These are phyloP conservation scores for Alethe diademata DNA, from an alignment of 2,113 vertebrate genomes.

Conservation along the genomic window DNA sequence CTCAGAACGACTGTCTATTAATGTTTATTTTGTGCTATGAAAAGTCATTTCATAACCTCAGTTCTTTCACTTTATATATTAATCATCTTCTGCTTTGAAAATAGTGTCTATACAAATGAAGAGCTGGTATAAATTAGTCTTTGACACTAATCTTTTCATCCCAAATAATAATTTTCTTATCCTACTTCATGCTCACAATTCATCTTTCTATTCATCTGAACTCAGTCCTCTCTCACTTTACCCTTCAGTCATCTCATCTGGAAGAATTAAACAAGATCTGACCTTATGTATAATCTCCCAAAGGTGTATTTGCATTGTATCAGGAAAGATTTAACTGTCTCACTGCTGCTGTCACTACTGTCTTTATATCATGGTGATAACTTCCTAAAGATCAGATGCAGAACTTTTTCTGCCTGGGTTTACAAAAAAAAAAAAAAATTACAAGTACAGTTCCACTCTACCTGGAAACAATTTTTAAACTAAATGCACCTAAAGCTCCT, in stretches of 20 bases:
- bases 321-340: not conserved
- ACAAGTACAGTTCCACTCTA: not conserved
- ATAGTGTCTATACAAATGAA: not conserved
- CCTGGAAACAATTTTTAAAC: not conserved
- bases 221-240: not conserved
- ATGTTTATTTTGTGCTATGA: not conserved
- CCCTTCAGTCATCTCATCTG: not conserved
- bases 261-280: constrained; percentile 9
- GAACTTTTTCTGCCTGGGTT: not conserved
- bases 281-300: not conserved
- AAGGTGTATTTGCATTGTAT: not conserved
- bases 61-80: not conserved
- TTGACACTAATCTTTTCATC: not conserved
- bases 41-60: constrained; percentile 2
- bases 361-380: not conserved
- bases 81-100: not conserved
- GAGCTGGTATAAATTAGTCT: not conserved
- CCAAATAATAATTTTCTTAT: not conserved
- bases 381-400: not conserved
- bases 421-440: not conserved
- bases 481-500: not conserved
- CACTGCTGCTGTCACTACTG: not conserved
- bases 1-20: not conserved
- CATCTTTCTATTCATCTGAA: not conserved
- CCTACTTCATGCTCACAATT: not conserved